phyloP scores from a whole-genome alignment of 1,140 invertebrate genomes.

The Drosophila malerkotliana region DNA sequence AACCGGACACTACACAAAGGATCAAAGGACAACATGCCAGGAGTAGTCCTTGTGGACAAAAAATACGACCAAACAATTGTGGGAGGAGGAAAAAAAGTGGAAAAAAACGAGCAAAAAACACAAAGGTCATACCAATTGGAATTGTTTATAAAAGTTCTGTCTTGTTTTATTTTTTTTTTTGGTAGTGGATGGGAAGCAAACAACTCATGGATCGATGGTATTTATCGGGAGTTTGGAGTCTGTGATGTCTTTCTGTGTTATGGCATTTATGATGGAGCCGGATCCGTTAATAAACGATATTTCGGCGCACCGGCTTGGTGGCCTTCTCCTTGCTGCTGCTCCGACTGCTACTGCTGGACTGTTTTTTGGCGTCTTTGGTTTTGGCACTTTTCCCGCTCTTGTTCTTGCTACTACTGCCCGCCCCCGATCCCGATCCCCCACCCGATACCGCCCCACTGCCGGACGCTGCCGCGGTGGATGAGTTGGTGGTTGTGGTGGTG shows the following conservation, averaged over 20 bases:
- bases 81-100: conserved; percentile 10
- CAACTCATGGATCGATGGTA: conserved; percentile 46
- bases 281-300: conserved; percentile 71
- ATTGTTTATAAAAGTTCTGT: conserved; percentile 26
- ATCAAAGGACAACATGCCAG: conserved; percentile 20
- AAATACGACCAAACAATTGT: conserved; percentile 11
- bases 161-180: conserved; percentile 28
- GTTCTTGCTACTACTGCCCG: conserved; percentile 53
- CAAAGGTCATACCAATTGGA: conserved; percentile 72
- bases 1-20: neutral
- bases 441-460: conserved; percentile 30
- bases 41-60: neutral
- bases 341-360: conserved; percentile 53
- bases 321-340: conserved; percentile 76
- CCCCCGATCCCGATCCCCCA: conserved; percentile 31
- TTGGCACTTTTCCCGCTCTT: conserved; percentile 71
- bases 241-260: conserved; percentile 37
- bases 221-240: conserved; percentile 8
- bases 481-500: conserved; percentile 52
- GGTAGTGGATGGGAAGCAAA: conserved; percentile 30
- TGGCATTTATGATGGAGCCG: conserved; percentile 34
- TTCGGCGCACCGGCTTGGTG: conserved; percentile 58
- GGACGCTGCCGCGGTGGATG: conserved; percentile 56
- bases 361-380: conserved; percentile 65
- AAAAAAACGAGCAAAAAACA: conserved; percentile 25